These are phyloP conservation scores for Protosalanx chinensis DNA, from an alignment of 2,797 vertebrate species.

Conservation along the genomic window DNA sequence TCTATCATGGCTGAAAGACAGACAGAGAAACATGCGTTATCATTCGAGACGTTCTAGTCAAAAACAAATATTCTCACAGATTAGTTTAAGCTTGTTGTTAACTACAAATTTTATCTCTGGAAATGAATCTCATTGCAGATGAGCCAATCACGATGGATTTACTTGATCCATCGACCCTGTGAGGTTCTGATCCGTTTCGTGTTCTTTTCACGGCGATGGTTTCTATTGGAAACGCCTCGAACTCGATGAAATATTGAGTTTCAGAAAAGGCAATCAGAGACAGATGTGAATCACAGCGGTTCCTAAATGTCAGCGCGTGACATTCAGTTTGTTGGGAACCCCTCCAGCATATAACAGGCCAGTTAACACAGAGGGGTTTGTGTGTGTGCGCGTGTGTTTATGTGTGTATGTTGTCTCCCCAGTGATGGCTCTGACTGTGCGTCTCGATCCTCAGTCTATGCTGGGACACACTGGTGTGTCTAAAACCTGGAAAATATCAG, in stretches of 20 bases:
- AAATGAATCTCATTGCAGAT: too few relatives aligned
- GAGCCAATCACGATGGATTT: too few relatives aligned
- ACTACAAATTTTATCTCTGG: too few relatives aligned
- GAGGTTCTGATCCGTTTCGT: not conserved
- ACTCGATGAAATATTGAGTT: not conserved
- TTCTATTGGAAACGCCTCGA: not conserved
- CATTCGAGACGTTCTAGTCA: not conserved
- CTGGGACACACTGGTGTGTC: not conserved
- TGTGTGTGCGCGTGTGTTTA: too few relatives aligned
- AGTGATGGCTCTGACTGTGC: not conserved
- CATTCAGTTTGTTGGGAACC: not conserved
- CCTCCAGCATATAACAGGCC: not conserved
- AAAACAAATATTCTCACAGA: too few relatives aligned
- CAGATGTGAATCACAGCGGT: not conserved
- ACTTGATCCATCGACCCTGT: too few relatives aligned
- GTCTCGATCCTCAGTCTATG: not conserved
- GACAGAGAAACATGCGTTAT: not conserved
- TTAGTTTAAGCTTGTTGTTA: too few relatives aligned
- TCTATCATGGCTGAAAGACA: constrained; percentile 88
- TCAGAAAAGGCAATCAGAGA: not conserved
- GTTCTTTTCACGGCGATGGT: not conserved
- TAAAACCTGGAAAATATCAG: not conserved
- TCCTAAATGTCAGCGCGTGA: constrained; percentile 1
- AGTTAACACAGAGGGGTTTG: too few relatives aligned
- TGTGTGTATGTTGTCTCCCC: not conserved